Evolutionary conservation across 2,797 vertebrate genomes (phyloP).

Genomic region (Rhabdomys pumilio): DNA sequence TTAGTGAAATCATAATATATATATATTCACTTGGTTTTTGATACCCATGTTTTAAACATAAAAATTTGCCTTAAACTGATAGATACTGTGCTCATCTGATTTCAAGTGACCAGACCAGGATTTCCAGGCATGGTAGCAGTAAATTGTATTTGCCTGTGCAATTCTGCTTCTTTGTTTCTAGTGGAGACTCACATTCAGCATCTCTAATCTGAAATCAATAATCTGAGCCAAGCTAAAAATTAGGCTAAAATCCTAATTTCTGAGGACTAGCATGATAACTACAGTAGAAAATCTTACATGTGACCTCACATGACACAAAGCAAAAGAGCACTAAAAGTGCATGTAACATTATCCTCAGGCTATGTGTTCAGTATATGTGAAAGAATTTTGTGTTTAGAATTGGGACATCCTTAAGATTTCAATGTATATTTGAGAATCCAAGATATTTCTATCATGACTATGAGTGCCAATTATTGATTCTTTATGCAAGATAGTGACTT

Average conservation of each 20-base stretch:
- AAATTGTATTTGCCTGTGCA: slow-evolving; percentile 31
- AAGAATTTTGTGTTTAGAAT: slow-evolving; percentile 8
- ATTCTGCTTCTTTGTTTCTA: slow-evolving; percentile 32
- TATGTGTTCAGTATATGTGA: not conserved
- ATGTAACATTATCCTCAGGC: not conserved
- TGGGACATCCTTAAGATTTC: not conserved
- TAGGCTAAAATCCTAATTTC: not conserved
- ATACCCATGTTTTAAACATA: slow-evolving; percentile 3
- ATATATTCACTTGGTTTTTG: not conserved
- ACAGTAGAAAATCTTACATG: not conserved
- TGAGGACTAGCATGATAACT: not conserved
- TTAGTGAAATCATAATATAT: not conserved
- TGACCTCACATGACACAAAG: not conserved
- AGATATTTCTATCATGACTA: slow-evolving; percentile 6
- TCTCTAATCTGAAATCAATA: not conserved
- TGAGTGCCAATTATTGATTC: slow-evolving; percentile 3
- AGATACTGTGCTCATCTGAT: slow-evolving; percentile 6
- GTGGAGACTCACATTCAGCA: not conserved
- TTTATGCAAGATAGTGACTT: slow-evolving; percentile 42
- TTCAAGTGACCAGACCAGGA: slow-evolving; percentile 35
- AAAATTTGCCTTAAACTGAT: slow-evolving; percentile 50
- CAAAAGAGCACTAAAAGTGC: not conserved
- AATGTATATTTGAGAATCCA: not conserved
- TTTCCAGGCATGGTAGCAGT: slow-evolving; percentile 24
- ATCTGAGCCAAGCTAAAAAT: not conserved